Base-by-base conservation (phyloP, 2,888 invertebrate genomes). In the Axea sp. region DNA sequence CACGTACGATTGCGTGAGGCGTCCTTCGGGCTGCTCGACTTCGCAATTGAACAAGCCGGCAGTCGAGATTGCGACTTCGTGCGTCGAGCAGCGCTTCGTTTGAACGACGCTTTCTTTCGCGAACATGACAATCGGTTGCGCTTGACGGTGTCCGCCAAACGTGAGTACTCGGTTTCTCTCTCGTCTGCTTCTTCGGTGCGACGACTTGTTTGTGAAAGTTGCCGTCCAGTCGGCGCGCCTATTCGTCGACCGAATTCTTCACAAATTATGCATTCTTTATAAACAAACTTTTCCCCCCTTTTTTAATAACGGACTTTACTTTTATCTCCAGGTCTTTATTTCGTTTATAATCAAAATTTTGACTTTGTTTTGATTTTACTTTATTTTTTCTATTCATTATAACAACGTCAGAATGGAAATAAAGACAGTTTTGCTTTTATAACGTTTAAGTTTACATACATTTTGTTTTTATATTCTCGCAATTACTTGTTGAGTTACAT, bases 171-270 rank as follows among this genome's bases (percentile, higher is more conserved):
- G 12, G n/a, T n/a, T n/a, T n/a, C n/a, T n/a, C n/a, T n/a, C n/a
- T n/a, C n/a, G n/a, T n/a, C n/a, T n/a, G n/a, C n/a, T n/a, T n/a
- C n/a, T n/a, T n/a, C n/a, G n/a, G n/a, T n/a, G n/a, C n/a, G n/a
- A n/a, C n/a, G n/a, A n/a, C n/a, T n/a, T n/a, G n/a, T n/a, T 55
- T 30, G 41, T 55, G 55, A 55, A 55, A 55, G 55, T 55, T 41
- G 39, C 55, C 31, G 41, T n/a, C n/a, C n/a, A n/a, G n/a, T n/a
- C n/a, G n/a, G n/a, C n/a, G n/a, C n/a, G n/a, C n/a, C n/a, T n/a
- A n/a, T n/a, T n/a, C n/a, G n/a, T n/a, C 14, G 26, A 47, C 47
- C 19, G 31, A 47, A 47, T 47, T 47, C 19, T 8, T 47, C 31
- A 15, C 47, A 9, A 17, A 47, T 47, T 19, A 11, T 17, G 31